These are phyloP conservation scores for Alsophila aescularia DNA, from an alignment of 2,888 invertebrate genomes.

Conservation along the genomic window DNA sequence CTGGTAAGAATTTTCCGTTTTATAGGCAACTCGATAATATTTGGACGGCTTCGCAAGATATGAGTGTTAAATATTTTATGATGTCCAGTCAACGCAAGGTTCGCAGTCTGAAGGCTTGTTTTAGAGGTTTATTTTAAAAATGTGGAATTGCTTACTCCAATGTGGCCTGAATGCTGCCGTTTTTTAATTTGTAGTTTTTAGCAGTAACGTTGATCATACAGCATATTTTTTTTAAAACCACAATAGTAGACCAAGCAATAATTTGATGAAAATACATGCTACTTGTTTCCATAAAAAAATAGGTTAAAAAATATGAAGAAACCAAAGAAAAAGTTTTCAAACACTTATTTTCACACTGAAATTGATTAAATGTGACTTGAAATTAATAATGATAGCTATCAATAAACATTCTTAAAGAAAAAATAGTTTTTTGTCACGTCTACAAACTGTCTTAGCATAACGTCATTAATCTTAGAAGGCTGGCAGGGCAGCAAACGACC, in stretches of 20 bases:
- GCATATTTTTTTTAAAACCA: too few species aligned
- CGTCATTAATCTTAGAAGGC: conserved; percentile 80
- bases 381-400: conserved; percentile 1
- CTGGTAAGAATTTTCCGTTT: conserved; percentile 72
- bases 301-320: too few species aligned
- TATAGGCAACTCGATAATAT: conserved; percentile 81
- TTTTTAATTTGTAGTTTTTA: too few species aligned
- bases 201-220: too few species aligned
- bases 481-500: conserved; percentile 82
- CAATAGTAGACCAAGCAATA: too few species aligned
- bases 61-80: conserved; percentile 82
- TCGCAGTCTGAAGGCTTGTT: conserved; percentile 43
- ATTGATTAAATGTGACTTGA: neutral
- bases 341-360: neutral
- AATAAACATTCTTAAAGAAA: conserved; percentile 54
- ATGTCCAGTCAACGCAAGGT: conserved; percentile 70
- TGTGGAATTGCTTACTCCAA: neutral
- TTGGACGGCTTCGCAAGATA: conserved; percentile 74
- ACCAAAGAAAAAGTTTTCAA: neutral
- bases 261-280: too few species aligned
- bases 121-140: neutral
- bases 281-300: too few species aligned
- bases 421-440: conserved; percentile 71
- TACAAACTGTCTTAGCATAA: conserved; percentile 78
- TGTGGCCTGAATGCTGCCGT: too few species aligned